These are phyloP conservation scores for Emydoidea blandingii DNA, from an alignment of 2,797 vertebrate species.

Conservation along the genomic window DNA sequence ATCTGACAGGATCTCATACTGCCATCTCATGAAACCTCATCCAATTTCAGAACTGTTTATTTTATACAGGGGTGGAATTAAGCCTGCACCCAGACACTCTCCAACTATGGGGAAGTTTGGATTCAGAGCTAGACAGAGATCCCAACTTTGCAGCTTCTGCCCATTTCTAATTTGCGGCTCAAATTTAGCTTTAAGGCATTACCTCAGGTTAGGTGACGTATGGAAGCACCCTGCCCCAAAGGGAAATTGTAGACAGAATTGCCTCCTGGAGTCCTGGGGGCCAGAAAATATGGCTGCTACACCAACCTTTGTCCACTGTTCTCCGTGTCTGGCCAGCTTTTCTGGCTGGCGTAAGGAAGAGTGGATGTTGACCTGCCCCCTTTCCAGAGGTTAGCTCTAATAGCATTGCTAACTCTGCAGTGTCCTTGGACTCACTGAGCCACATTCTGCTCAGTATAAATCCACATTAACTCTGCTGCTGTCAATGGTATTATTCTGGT, in stretches of 20 bases:
- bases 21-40: not conserved
- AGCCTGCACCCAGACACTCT: not conserved
- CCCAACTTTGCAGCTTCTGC: not conserved
- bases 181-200: not conserved
- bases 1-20: not conserved
- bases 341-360: too few species aligned
- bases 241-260: not conserved
- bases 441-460: not conserved
- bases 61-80: too few species aligned
- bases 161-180: not conserved
- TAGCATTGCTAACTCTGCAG: too few species aligned
- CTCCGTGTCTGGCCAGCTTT: too few species aligned
- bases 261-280: not conserved
- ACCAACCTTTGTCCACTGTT: too few species aligned
- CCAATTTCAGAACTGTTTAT: not conserved
- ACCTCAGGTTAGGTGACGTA: not conserved
- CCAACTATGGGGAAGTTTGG: not conserved
- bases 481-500: not conserved
- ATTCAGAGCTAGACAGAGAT: not conserved
- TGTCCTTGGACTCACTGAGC: not conserved
- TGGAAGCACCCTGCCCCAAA: slow-evolving; percentile 1
- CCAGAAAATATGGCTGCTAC: not conserved
- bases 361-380: too few species aligned
- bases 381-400: too few species aligned
- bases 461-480: not conserved